These are phyloP conservation scores for Taxidea taxus DNA, from an alignment of 2,113 vertebrate species.

Conservation along the genomic window DNA sequence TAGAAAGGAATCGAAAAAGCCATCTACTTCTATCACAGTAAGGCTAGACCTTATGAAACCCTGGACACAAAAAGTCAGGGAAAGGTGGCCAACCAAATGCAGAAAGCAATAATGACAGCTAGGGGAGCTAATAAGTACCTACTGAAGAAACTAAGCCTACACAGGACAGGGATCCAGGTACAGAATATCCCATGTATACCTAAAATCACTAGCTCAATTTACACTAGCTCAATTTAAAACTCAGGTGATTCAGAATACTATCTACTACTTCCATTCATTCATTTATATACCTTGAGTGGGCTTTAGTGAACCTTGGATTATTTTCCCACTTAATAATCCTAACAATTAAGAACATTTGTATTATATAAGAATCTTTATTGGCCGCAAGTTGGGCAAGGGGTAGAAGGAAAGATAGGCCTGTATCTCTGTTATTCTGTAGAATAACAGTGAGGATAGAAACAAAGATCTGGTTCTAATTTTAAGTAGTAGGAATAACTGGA, in stretches of 20 bases:
- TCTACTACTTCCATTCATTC: not conserved
- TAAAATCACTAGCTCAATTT: not conserved
- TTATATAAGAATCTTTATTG: not conserved
- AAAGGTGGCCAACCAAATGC: not conserved
- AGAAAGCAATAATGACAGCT: not conserved
- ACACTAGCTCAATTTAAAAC: not conserved
- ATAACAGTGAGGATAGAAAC: not conserved
- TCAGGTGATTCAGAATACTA: not conserved
- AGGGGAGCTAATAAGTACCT: not conserved
- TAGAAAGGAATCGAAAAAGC: not conserved
- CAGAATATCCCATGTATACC: not conserved
- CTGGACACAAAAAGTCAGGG: not conserved
- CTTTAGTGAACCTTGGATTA: not conserved
- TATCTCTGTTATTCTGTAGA: not conserved
- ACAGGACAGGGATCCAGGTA: not conserved
- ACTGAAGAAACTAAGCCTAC: not conserved
- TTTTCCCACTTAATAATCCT: not conserved
- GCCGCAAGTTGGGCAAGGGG: not conserved
- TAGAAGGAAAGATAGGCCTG: not conserved
- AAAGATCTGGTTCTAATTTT: not conserved
- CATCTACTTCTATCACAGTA: not conserved
- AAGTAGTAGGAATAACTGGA: not conserved
- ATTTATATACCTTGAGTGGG: not conserved
- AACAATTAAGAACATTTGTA: not conserved
- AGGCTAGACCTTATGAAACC: not conserved